Evolutionary conservation across 1,140 invertebrate genomes (phyloP).

Genomic region (Ostrea denselamellosa): DNA sequence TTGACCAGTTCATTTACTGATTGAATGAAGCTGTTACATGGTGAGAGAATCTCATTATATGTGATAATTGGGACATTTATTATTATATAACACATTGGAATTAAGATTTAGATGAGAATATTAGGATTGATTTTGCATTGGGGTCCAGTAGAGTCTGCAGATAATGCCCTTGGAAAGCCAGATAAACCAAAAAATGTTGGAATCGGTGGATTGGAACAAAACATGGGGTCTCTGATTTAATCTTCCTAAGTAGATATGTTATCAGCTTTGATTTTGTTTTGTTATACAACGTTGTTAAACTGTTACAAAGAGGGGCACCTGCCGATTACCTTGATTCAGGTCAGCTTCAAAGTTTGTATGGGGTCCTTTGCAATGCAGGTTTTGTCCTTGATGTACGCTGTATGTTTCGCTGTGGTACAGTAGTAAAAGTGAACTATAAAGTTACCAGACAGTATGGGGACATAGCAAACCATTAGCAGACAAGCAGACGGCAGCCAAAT

Average conservation of each 20-base stretch:
- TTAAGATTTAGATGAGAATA: neutral
- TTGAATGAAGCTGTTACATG: neutral
- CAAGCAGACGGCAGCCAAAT: constrained; percentile 18
- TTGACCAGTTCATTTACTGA: neutral
- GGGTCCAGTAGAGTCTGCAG: neutral
- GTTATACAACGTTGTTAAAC: neutral
- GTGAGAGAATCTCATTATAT: neutral
- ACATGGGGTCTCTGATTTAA: neutral
- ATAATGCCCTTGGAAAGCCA: neutral
- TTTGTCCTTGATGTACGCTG: neutral
- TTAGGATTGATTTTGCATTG: constrained; percentile 1
- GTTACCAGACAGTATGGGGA: neutral
- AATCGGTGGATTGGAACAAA: constrained; percentile 16
- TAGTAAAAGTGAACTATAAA: neutral
- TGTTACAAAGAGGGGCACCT: constrained; percentile 13
- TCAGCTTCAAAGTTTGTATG: neutral
- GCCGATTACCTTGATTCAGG: neutral
- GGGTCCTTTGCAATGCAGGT: neutral
- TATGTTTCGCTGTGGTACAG: neutral
- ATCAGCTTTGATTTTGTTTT: constrained; percentile 38
- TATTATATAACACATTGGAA: neutral
- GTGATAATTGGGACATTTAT: neutral
- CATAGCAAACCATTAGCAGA: neutral
- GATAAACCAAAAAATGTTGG: neutral
- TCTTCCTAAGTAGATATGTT: constrained; percentile 33